Evolutionary conservation across 1,140 invertebrate genomes (phyloP).

Genomic region (Drosophila trapezifrons): DNA sequence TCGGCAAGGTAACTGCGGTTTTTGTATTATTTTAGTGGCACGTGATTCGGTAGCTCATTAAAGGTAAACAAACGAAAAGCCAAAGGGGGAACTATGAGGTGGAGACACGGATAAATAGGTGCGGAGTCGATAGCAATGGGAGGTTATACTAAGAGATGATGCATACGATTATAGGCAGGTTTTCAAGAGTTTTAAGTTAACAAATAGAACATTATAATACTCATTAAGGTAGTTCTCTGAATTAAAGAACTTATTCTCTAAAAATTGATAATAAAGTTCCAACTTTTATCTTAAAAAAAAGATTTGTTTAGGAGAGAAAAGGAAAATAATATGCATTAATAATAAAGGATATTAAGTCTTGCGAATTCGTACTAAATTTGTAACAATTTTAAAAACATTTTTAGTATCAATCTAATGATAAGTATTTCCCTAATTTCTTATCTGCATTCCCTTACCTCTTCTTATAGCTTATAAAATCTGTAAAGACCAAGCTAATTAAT

Average conservation of each 20-base stretch:
- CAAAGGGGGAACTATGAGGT: background rate
- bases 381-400: no score
- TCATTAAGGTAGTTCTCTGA: background rate
- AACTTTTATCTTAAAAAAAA: no score
- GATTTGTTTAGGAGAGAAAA: no score
- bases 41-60: constrained; percentile 50
- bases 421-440: no score
- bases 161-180: background rate
- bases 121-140: background rate
- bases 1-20: constrained; percentile 47
- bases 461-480: background rate
- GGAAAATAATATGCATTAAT: no score
- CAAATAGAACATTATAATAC: no score
- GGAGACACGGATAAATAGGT: background rate
- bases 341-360: no score
- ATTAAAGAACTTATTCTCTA: no score
- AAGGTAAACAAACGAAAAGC: constrained; percentile 22
- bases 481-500: background rate
- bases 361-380: no score
- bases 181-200: no score
- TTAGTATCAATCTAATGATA: no score
- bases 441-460: background rate
- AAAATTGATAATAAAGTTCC: no score
- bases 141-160: background rate
- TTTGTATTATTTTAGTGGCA: constrained; percentile 37